Percentiles rank a stretch among this genome's conserved stretches.
Evolutionary conservation across 2,888 invertebrate species (phyloP).

Genomic region (Cacoxenus indagator): DNA sequence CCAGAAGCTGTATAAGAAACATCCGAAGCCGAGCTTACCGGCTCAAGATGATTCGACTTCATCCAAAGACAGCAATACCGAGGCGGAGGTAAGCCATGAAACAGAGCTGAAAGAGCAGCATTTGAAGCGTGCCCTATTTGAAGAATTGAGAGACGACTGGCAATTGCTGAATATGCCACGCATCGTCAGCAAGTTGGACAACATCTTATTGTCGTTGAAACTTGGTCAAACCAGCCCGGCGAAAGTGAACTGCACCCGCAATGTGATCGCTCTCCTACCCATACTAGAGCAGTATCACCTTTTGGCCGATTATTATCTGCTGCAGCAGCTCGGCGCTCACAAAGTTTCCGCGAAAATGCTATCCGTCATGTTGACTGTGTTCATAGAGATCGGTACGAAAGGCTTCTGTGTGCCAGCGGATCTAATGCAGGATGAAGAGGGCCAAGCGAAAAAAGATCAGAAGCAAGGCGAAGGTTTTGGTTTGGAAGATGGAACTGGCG

Average conservation of each 20-base stretch:
- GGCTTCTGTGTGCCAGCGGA: slow-evolving; percentile 96
- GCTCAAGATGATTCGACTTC: slow-evolving; percentile 36
- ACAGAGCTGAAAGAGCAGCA: slow-evolving; percentile 72
- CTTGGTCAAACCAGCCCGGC: slow-evolving; percentile 67
- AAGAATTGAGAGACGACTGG: slow-evolving; percentile 76
- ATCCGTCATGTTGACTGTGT: slow-evolving; percentile 85
- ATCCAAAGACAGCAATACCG: neutral
- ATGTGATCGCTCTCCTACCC: slow-evolving; percentile 72
- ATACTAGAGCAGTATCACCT: slow-evolving; percentile 83
- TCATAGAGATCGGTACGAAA: slow-evolving; percentile 85
- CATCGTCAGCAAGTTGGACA: slow-evolving; percentile 68
- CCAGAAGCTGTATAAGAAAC: slow-evolving; percentile 75
- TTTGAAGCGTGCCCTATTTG: slow-evolving; percentile 77
- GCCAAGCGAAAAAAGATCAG: slow-evolving; percentile 73
- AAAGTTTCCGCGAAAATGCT: slow-evolving; percentile 86
- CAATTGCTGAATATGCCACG: slow-evolving; percentile 74
- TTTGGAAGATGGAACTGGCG: slow-evolving; percentile 86
- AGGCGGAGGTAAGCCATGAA: slow-evolving; percentile 32
- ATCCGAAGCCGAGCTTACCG: slow-evolving; percentile 43
- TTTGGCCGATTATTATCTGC: slow-evolving; percentile 83
- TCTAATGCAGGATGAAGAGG: slow-evolving; percentile 81
- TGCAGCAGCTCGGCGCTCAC: slow-evolving; percentile 83
- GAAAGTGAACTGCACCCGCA: slow-evolving; percentile 48
- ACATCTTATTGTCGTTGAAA: slow-evolving; percentile 71
- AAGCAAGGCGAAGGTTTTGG: slow-evolving; percentile 84